Base-by-base conservation (phyloP, 2,797 vertebrate genomes). In the Pristis pectinata region DNA sequence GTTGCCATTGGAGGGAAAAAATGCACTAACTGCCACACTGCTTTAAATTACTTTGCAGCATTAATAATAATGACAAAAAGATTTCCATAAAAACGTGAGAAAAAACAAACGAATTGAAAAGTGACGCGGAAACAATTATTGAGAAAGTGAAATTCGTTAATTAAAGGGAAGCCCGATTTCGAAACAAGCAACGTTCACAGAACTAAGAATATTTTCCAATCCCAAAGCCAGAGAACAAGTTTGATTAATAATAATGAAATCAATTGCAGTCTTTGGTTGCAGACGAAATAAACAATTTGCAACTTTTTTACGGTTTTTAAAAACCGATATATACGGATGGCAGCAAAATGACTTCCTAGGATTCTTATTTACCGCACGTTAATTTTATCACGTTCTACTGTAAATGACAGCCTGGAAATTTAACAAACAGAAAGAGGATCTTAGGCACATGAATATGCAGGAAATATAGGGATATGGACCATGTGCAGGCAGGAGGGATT, bases 21-120 rank as follows among this genome's bases (percentile, higher is more conserved):
- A 37, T 37, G 53, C 0, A 30, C 22, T 53, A 56, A 85, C 24
- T 85, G 30, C 17, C 8, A 83, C 4, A 83, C 80, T 8, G 37
- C 44, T 83, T 34, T 59, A 37, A n/a, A n/a, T 64, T 37, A 87
- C 53, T 53, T 85, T 53, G 53, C 41, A 41, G n/a, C 27, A 30
- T 44, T 30, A n/a, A 49, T n/a, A 92, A 70, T 44, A 37, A 1
- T 92, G n/a, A 7, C 19, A 37, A 92, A 93, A 41, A 41, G 9
- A 93, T 34, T 59, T 64, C 22, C 15, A 67, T 22, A 67, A 59
- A 24, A 91, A n/a, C 64, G 37, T 5, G 9, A 37, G 37, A 44
- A 93, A 93, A 74, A 72, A 72, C 11, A n/a, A 64, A 61, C 85
- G n/a, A 91, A 91, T 37, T 61, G 87, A 87, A 83, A 67, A 74